Evolutionary conservation across 2,797 vertebrate species (phyloP).

Genomic region (Sebastes iracundus): DNA sequence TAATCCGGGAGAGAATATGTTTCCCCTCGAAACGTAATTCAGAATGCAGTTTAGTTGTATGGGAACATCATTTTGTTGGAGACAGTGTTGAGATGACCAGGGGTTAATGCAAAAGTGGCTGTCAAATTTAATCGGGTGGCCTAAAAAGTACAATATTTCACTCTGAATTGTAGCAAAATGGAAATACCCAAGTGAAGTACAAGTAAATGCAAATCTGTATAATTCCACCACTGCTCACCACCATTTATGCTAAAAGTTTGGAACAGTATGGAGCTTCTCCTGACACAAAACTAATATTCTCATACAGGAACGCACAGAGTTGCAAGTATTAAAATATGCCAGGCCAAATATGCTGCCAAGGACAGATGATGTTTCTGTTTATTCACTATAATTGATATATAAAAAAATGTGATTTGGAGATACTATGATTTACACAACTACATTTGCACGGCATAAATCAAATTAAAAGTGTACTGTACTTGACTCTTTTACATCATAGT

Average conservation of each 20-base stretch:
- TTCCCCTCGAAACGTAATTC: neutral
- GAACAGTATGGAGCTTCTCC: neutral
- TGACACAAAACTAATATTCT: neutral
- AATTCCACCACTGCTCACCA: neutral
- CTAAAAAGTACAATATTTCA: neutral
- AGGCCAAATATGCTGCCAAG: neutral
- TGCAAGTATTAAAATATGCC: neutral
- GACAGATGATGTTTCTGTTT: neutral
- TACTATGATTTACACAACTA: neutral
- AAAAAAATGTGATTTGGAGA: neutral
- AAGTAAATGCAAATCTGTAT: rapidly evolving
- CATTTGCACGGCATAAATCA: neutral
- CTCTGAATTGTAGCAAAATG: neutral
- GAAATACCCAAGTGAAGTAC: neutral
- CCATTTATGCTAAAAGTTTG: neutral
- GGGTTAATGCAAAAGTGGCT: neutral
- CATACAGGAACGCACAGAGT: neutral
- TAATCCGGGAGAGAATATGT: neutral
- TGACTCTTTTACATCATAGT: neutral
- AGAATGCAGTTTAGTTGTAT: too few species aligned
- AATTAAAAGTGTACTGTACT: neutral
- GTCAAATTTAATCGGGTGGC: neutral
- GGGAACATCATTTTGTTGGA: too few species aligned
- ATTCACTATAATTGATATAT: neutral
- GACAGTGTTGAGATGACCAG: too few species aligned